Percentiles rank a stretch among this genome's conserved stretches.
Evolutionary conservation across 2,888 invertebrate species (phyloP).

Genomic region (Hymenopus coronatus): DNA sequence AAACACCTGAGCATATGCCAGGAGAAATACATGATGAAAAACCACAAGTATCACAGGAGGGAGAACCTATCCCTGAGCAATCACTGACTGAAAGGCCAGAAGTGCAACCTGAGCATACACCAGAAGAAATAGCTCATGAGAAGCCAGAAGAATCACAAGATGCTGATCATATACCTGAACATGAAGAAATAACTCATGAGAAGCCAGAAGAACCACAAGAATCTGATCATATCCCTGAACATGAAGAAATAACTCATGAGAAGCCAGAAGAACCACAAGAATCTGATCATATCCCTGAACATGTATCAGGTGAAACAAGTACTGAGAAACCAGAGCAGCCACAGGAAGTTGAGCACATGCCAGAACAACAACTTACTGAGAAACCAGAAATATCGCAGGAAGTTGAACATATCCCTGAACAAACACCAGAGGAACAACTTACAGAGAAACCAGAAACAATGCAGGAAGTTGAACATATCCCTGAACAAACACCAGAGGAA

Average conservation of each 20-base stretch:
- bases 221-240: constrained; percentile 13
- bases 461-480: constrained; percentile 4
- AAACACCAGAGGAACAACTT: no score
- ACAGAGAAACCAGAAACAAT: background rate
- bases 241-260: background rate
- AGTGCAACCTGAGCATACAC: background rate
- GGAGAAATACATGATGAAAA: background rate
- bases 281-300: constrained; percentile 13
- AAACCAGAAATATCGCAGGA: constrained; percentile 18
- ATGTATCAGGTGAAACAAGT: background rate
- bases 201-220: constrained; percentile 21
- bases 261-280: constrained; percentile 21
- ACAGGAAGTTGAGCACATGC: constrained; percentile 19
- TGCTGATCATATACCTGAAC: constrained; percentile 9
- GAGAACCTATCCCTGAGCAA: background rate
- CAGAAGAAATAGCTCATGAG: constrained; percentile 9
- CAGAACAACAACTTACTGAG: constrained; percentile 5
- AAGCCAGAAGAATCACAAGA: background rate
- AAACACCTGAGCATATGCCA: background rate
- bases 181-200: constrained; percentile 4
- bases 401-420: constrained; percentile 12
- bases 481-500: background rate
- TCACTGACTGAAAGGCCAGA: background rate
- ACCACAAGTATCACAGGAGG: background rate
- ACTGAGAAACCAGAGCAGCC: constrained; percentile 9